These are phyloP conservation scores for Ciconia maguari DNA, from an alignment of 2,113 vertebrate species.

Conservation along the genomic window DNA sequence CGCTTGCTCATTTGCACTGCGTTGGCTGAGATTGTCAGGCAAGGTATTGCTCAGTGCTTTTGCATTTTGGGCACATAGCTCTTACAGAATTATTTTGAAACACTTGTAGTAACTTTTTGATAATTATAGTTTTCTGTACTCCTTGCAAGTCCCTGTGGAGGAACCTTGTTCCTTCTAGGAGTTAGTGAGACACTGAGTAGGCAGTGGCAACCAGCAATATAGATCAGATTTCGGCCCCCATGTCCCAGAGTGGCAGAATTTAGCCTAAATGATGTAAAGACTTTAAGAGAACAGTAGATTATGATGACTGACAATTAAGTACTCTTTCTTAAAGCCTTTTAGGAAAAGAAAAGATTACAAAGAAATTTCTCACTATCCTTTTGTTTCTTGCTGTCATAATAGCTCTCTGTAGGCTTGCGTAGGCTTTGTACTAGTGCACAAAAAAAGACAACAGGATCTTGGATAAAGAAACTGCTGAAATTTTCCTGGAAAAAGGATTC, in stretches of 20 bases:
- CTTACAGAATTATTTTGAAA: not conserved
- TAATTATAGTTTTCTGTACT: conserved; percentile 2
- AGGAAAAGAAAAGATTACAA: not conserved
- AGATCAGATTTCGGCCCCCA: conserved; percentile 33
- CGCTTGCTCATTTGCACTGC: not conserved
- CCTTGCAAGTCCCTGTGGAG: not conserved
- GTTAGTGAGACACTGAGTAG: conserved; percentile 29
- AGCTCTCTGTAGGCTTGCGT: conserved; percentile 47
- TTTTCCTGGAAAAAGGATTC: not conserved
- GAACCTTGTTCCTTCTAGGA: conserved; percentile 10
- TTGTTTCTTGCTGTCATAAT: conserved; percentile 65
- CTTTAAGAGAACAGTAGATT: conserved; percentile 28
- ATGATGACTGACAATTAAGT: conserved; percentile 49
- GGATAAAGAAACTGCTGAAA: not conserved
- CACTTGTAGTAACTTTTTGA: not conserved
- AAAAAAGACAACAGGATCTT: not conserved
- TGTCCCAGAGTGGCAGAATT: conserved; percentile 38
- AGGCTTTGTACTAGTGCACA: conserved; percentile 30
- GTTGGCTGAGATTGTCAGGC: not conserved
- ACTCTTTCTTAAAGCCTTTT: conserved; percentile 44
- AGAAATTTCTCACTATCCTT: conserved; percentile 23
- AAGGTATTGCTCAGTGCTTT: not conserved
- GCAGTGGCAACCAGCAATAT: not conserved
- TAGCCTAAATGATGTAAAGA: conserved; percentile 26
- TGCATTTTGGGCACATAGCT: not conserved